Conservation (phyloP, 2,113 vertebrate genomes). For the Henicopernis longicauda region DNA sequence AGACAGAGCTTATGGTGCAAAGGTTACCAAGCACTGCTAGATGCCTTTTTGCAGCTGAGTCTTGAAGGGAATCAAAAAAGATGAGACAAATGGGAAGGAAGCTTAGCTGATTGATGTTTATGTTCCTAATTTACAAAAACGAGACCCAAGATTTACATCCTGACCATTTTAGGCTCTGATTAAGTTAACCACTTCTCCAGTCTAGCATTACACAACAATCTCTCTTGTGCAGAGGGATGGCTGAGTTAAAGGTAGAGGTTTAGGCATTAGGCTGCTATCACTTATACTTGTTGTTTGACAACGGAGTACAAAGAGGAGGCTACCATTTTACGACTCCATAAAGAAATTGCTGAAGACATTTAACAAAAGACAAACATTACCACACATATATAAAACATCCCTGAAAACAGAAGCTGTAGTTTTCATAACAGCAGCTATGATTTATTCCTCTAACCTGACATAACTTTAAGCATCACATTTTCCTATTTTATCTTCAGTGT, state of each 20-base stretch:
- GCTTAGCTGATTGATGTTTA: slow-evolving; percentile 40
- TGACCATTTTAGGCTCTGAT: slow-evolving; percentile 15
- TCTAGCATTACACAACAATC: background rate
- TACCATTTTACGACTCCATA: slow-evolving; percentile 54
- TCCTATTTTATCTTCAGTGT: slow-evolving; percentile 66
- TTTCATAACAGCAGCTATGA: slow-evolving; percentile 58
- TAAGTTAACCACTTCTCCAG: slow-evolving; percentile 12
- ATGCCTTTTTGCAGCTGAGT: slow-evolving; percentile 21
- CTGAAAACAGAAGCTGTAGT: slow-evolving; percentile 61
- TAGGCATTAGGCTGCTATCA: background rate
- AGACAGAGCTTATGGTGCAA: slow-evolving; percentile 34
- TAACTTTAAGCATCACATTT: slow-evolving; percentile 66
- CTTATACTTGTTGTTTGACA: slow-evolving; percentile 8
- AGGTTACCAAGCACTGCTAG: slow-evolving; percentile 47
- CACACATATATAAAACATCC: slow-evolving; percentile 65
- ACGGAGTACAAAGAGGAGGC: background rate
- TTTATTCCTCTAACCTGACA: slow-evolving; percentile 66
- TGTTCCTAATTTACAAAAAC: slow-evolving; percentile 24
- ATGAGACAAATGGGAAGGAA: slow-evolving; percentile 1
- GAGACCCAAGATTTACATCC: slow-evolving; percentile 24
- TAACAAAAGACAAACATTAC: slow-evolving; percentile 65
- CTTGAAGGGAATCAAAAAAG: slow-evolving; percentile 46
- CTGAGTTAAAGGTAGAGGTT: slow-evolving; percentile 1
- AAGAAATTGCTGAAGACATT: slow-evolving; percentile 65
- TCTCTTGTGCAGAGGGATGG: background rate